Conservation (phyloP, 2,888 invertebrate genomes). For the Mythimna lalbum region DNA sequence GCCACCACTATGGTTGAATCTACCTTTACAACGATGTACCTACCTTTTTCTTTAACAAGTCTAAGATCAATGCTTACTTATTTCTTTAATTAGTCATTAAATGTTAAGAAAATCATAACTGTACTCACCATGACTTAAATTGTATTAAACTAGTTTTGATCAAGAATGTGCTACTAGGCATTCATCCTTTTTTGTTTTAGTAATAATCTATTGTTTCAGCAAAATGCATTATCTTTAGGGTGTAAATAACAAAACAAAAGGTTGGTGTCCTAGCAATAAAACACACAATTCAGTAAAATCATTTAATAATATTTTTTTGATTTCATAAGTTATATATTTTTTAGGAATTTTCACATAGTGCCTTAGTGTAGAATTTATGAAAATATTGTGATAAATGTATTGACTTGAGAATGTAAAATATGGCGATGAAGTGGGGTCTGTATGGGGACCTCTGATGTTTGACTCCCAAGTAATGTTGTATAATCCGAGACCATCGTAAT, state of each 20-base stretch:
- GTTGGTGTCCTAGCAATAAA: conserved; percentile 30
- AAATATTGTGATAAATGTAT: conserved; percentile 57
- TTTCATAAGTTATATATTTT: conserved; percentile 46
- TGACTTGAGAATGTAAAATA: conserved; percentile 61
- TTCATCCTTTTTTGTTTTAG: conserved; percentile 20
- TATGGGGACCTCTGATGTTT: conserved; percentile 44
- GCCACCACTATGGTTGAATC: background rate
- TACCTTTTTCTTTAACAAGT: background rate
- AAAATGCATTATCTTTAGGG: conserved; percentile 14
- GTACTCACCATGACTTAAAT: conserved; percentile 25
- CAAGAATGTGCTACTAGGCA: conserved; percentile 16
- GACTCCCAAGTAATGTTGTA: conserved; percentile 50
- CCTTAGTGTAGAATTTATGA: conserved; percentile 57
- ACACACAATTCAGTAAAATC: conserved; percentile 14
- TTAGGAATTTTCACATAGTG: conserved; percentile 58
- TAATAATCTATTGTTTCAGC: conserved; percentile 2
- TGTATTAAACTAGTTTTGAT: conserved; percentile 11
- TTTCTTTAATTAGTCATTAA: conserved; percentile 57
- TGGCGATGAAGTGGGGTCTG: conserved; percentile 57
- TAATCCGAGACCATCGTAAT: conserved; percentile 46
- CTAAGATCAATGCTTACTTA: conserved; percentile 49
- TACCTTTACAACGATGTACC: background rate
- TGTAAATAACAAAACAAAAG: conserved; percentile 52
- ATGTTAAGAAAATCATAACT: conserved; percentile 49
- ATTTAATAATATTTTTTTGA: conserved; percentile 15